Base-by-base conservation (phyloP, 2,113 vertebrate genomes). In the Speoplatyrhinus poulsoni region DNA sequence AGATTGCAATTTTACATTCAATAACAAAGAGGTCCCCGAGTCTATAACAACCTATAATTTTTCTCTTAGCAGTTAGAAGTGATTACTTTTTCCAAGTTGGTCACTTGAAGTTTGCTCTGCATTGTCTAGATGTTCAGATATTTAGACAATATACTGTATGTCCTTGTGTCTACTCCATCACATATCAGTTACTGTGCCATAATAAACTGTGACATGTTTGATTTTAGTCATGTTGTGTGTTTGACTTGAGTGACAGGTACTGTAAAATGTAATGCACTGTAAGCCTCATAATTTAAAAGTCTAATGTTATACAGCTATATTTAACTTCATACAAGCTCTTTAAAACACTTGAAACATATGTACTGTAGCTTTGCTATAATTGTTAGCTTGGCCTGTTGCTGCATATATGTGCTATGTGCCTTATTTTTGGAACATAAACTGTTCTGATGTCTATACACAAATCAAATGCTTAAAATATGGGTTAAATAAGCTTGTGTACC, bases 101-200 rank as follows among this genome's bases (percentile, higher is more conserved):
- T 62, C 56, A 65, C n/a, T 17, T 73, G 17, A 79, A 69, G 49
- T 63, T 52, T 19, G 19, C 69, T 65, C 58, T 47, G 26, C 26
- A 26, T 3, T 57, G 15, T 63, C 65, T 11, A 52, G 15, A 56
- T 65, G 63, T 12, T 12, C 36, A 63, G 33, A 46, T 12, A 69
- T 53, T 26, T 26, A 26, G 26, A 54, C 47, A 54, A 33, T 57
- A 68, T 61, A 57, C 46, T 53, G 46, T 61, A 46, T 50, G 36
- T 41, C 36, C 36, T 41, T 5, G 36, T 41, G 36, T 41, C 36
- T 8, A 41, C 7, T 41, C 36, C 36, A 41, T 41, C 92, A 94
- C 93, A 94, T 94, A 95, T 93, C 49, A 89, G 85, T 92, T 91
- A 89, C 92, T 93, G 90, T 87, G 93, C 93, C 92, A 94, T 93